Base-by-base conservation (phyloP, 2,113 vertebrate genomes). In the Oplegnathus fasciatus region DNA sequence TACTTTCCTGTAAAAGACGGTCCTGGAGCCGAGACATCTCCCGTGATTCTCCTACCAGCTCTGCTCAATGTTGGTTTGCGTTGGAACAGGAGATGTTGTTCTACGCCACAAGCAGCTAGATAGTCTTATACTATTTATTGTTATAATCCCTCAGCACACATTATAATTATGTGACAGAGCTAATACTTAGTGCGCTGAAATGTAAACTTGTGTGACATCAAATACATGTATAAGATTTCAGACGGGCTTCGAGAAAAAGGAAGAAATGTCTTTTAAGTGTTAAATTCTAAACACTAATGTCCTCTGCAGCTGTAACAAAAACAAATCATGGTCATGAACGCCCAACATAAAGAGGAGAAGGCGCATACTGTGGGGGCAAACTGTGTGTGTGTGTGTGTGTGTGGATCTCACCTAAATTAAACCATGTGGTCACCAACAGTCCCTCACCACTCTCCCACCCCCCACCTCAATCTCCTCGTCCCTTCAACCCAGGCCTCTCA, bases 1-100 rank as follows among this genome's bases (percentile, higher is more conserved):
- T 83, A 84, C 82, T 93, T 88, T 90, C 40, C 72, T 83, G 87
- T 89, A 75, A 57, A 86, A 84, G 84, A 78, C 50, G n/a, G 30
- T 80, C 55, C 76, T 57, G 65, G 42, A 87, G 87, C 72, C 52
- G 76, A 86, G 86, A 87, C 89, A 80, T 88, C 84, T 88, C 86
- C 71, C 48, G 58, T 55, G 22, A 79, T 46, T 57, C 83, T 72
- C 87, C 71, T 6, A 52, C 55, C 75, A n/a, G 54, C 62, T 77
- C 88, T 40, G 64, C 88, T 80, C 46, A 37, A 17, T 37, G 88
- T 82, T 67, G 90, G 91, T 91, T 94, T 95, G 88, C 90, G 67
- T 93, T 94, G 94, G 83, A 94, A 94, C 81, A 61, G 82, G 87
- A 95, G 91, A 91, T 91, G 93, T 93, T 92, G 86, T 90, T 87